These are phyloP conservation scores for Brachypteracias leptosomus DNA, from an alignment of 2,113 vertebrate genomes.

Conservation along the genomic window DNA sequence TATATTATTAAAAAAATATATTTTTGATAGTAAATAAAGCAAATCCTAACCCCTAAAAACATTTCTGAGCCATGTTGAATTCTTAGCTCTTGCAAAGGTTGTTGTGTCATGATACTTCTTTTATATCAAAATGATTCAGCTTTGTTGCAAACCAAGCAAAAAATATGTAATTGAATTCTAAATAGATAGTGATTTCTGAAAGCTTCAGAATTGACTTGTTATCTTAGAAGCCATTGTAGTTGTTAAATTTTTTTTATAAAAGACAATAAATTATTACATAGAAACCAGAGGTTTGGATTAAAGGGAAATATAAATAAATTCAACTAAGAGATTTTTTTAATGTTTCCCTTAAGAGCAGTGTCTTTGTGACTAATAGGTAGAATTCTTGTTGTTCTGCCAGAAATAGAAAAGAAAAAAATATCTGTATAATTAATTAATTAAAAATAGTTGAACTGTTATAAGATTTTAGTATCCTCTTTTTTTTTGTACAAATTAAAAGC, in stretches of 20 bases:
- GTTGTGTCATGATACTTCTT: not conserved
- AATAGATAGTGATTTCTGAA: not conserved
- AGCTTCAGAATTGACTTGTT: not conserved
- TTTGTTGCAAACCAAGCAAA: not conserved
- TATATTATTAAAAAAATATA: not conserved
- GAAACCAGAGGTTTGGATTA: not conserved
- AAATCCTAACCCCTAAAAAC: not conserved
- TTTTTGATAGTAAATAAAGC: rapidly evolving
- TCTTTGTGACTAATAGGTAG: not conserved
- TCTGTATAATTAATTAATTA: not conserved
- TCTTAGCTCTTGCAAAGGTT: not conserved
- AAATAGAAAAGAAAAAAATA: not conserved
- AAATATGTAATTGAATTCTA: not conserved
- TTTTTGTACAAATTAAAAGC: not conserved
- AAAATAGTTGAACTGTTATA: not conserved
- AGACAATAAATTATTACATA: not conserved
- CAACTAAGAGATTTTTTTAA: not conserved
- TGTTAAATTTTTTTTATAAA: not conserved
- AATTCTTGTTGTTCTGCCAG: not conserved
- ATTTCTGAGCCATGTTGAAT: not conserved
- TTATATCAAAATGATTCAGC: not conserved
- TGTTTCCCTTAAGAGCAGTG: not conserved
- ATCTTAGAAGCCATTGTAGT: not conserved
- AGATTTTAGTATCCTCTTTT: not conserved
- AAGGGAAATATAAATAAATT: not conserved